phyloP scores from a whole-genome alignment of 2,113 vertebrate genomes.

The Tylochromis polylepis region DNA sequence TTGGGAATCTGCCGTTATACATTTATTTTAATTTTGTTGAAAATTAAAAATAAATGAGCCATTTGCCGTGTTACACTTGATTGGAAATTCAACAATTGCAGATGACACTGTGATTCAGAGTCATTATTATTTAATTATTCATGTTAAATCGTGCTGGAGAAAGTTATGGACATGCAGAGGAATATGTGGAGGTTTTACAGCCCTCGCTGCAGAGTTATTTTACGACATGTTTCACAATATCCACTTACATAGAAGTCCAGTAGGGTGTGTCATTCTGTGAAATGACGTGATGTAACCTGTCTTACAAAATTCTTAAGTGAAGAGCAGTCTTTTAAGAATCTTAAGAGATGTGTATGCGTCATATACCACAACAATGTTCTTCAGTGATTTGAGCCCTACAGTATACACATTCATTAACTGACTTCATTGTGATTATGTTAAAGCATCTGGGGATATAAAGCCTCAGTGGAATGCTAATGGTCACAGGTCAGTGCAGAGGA shows the following conservation, averaged over 20 bases:
- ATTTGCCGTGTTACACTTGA: not conserved
- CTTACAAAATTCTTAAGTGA: not conserved
- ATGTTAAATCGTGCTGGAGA: not conserved
- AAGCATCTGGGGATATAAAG: not conserved
- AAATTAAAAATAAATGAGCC: not conserved
- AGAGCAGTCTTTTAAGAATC: rapidly evolving
- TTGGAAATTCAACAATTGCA: not conserved
- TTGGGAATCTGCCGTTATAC: not conserved
- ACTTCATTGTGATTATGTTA: not conserved
- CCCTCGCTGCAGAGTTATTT: not conserved
- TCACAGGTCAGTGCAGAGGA: not conserved
- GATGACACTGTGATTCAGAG: not conserved
- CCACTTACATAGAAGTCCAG: not conserved
- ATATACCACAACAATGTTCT: not conserved
- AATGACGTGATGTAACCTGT: not conserved
- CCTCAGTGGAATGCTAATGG: not conserved
- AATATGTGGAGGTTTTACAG: not conserved
- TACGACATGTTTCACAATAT: not conserved
- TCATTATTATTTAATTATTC: not conserved
- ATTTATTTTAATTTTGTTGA: not conserved
- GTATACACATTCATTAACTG: not conserved
- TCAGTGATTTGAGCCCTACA: not conserved
- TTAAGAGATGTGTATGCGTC: not conserved
- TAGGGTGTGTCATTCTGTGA: not conserved
- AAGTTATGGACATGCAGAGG: not conserved